Evolutionary conservation across 1,140 invertebrate genomes (phyloP), one percentile per base, ranked within the genome.

Genomic region (Lepidotrigona ventralis): DNA sequence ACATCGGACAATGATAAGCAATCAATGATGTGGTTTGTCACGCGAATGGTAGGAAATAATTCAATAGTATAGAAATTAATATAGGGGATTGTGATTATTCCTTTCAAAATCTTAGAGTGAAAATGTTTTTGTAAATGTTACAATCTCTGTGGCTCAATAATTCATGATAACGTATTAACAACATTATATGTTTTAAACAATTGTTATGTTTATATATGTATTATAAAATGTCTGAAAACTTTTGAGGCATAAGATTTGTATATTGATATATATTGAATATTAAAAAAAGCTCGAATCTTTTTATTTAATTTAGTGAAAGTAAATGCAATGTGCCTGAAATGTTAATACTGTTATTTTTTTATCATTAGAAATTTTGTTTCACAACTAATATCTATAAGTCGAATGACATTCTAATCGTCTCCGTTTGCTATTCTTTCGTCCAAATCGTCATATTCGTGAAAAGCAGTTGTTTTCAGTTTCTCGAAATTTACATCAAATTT

Each of bases 1-100:
- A 96, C 73, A 93, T 96, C 77, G 96, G 95, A 51, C 94, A 92
- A 91, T 80, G 72, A 80, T 68, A 63, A 56, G 4, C 15, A 53
- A 33, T 21, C 1, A 19, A 12, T 60, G 51, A 68, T 9, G 54
- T 29, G 72, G 39, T 14, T 76, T n/a, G 5, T 29, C 23, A 19
- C 19, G 33, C 8, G 56, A 63, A 53, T 39, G 54, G 46, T 71
- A 51, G 21, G 64, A 71, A 58, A 46, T n/a, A 58, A 14, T 60
- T 29, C 12, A 17, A 79, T 39, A 51, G 6, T 74, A 26, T 17
- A 23, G 26, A 68, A 53, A 78, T 76, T 70, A 68, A 77, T 17
- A 39, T 78, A 77, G 60, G 39, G 53, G 54, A 56, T 58, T 78
- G 70, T 83, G 33, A 78, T 78, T 83, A 46, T 70, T 77, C 8